Conservation (phyloP, 1,140 invertebrate genomes). For the Dolichoris vasculosae region DNA sequence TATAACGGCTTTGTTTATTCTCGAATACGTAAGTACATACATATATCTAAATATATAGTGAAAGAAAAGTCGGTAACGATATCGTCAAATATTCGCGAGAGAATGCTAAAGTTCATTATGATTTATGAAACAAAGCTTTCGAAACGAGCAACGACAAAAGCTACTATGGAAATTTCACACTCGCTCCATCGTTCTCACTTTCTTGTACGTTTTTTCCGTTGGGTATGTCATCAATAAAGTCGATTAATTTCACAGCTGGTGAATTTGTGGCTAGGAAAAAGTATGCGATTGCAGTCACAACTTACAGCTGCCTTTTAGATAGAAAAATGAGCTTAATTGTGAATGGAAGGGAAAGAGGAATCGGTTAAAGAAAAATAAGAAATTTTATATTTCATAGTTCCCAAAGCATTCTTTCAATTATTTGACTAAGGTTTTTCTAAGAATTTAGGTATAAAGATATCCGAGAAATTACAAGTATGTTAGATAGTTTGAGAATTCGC, state of each 20-base stretch:
- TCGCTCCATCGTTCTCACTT: neutral
- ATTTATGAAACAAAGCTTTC: constrained; percentile 30
- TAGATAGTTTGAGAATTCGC: too few relatives aligned
- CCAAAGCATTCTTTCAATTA: neutral
- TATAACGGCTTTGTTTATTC: neutral
- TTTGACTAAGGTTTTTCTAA: too few relatives aligned
- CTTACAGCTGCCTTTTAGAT: neutral
- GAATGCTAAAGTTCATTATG: neutral
- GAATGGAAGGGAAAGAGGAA: neutral
- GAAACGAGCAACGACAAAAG: constrained; percentile 28
- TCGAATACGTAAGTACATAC: neutral
- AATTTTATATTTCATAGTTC: neutral
- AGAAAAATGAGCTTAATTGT: neutral
- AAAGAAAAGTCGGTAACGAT: neutral
- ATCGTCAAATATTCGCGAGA: neutral
- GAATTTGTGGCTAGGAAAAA: constrained; percentile 38
- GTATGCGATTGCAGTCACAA: neutral
- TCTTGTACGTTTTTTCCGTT: neutral
- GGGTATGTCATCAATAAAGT: constrained; percentile 43
- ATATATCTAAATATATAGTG: constrained; percentile 36
- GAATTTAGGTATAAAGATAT: too few relatives aligned
- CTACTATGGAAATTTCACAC: constrained; percentile 46
- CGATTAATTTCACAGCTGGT: constrained; percentile 31
- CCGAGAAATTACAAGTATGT: neutral
- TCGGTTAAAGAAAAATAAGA: neutral